phyloP scores from a whole-genome alignment of 1,140 invertebrate genomes.

The Drosophila saltans region DNA sequence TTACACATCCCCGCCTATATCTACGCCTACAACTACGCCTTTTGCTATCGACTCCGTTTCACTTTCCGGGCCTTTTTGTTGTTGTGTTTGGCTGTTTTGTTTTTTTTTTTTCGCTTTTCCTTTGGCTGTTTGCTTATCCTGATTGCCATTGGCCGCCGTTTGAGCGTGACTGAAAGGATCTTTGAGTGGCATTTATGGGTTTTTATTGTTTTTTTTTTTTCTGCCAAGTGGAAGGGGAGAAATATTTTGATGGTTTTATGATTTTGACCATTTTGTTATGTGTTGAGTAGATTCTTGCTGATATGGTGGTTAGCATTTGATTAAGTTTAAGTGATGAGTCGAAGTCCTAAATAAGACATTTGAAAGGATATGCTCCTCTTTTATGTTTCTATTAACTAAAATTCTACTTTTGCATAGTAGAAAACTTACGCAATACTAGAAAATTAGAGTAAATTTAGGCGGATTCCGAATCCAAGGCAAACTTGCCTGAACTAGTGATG shows the following conservation, averaged over 20 bases:
- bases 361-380: too few species aligned
- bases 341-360: background rate
- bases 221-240: background rate
- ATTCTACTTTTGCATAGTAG: too few species aligned
- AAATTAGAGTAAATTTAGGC: too few species aligned
- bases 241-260: conserved; percentile 2
- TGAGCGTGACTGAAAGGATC: background rate
- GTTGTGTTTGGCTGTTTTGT: conserved; percentile 1
- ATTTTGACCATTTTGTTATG: conserved; percentile 3
- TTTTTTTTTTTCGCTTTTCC: background rate
- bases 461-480: too few species aligned
- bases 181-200: conserved; percentile 17
- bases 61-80: background rate
- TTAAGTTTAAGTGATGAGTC: background rate
- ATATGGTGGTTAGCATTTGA: background rate
- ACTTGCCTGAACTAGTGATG: too few species aligned
- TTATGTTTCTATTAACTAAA: too few species aligned
- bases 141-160: conserved; percentile 14
- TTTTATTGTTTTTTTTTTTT: conserved; percentile 13
- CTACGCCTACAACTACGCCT: conserved; percentile 1
- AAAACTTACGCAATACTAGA: too few species aligned
- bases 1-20: background rate
- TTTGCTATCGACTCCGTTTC: background rate
- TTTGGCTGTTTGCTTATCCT: conserved; percentile 11
- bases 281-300: background rate